Base-by-base conservation (phyloP, 1,140 invertebrate species). In the Lethrus apterus region DNA sequence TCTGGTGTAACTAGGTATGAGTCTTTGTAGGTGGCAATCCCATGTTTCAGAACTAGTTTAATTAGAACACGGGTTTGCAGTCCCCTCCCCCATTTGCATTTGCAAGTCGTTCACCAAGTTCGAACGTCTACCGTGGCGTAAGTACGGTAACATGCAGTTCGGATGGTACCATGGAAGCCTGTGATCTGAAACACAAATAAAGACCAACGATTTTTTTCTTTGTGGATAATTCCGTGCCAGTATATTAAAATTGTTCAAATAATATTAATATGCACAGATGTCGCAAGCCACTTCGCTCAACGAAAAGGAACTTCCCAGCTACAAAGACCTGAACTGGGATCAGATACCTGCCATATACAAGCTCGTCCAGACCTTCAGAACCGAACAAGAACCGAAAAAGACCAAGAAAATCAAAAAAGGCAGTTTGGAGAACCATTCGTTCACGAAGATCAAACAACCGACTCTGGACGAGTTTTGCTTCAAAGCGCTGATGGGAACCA, bases 361-460 rank as follows among this genome's bases (percentile, higher is more conserved):
- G 21, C 42, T 56, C 11, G 48, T 56, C 3, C 60, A 62, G 30
- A 62, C 60, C 35, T 62, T 62, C 38, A 34, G 58, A 4, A 49
- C 58, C 26, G 56, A 60, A n/a, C 59, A 58, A 9, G 60, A 60
- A 46, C 52, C 52, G 7, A 44, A 55, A 30, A 52, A 52, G 26
- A 55, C 52, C 31, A 33, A 55, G 5, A 65, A 70, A 49, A 54
- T 74, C 15, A 68, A 67, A 50, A 64, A 62, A 26, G 72, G 72
- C 3, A 70, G 65, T 7, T 53, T 75, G 13, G 60, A 71, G 48
- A 74, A 69, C n/a, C 72, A 74, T 52, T 75, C 73, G 0, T 65
- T 74, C 33, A 74, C 73, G 4, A 68, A 70, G 3, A 46, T 74
- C n/a, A 48, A 60, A 26, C 62, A 65, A 33, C 44, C 45, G 5